Conservation (phyloP, 1,140 invertebrate species). For the Branchinecta lynchi region DNA sequence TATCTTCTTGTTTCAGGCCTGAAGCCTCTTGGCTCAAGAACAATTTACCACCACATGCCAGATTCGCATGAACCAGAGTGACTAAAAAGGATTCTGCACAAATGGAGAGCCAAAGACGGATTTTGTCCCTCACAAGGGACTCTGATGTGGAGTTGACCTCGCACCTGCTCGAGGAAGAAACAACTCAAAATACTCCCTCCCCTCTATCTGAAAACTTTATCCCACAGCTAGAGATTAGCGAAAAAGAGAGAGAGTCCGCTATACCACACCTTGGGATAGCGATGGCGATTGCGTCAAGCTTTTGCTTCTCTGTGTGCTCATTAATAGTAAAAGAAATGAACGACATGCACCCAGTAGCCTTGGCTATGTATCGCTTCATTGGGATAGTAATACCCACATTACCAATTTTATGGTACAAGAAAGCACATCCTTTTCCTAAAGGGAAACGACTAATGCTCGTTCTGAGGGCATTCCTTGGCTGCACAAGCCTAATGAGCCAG, state of each 20-base stretch:
- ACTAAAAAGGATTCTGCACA: no score
- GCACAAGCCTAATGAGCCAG: constrained; percentile 65
- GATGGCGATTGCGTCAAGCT: constrained; percentile 59
- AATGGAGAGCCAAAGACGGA: no score
- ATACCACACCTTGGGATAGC: constrained; percentile 54
- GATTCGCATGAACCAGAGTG: no score
- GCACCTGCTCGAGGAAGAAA: not conserved
- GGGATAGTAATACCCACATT: constrained; percentile 66
- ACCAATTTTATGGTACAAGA: constrained; percentile 59
- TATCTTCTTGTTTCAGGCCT: no score
- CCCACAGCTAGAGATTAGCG: no score
- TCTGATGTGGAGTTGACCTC: not conserved
- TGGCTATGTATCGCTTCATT: constrained; percentile 62
- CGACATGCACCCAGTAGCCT: constrained; percentile 66
- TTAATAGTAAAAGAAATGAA: constrained; percentile 67
- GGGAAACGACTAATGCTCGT: constrained; percentile 43
- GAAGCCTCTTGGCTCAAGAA: no score
- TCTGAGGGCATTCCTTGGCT: constrained; percentile 64
- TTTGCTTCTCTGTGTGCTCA: constrained; percentile 74
- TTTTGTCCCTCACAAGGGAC: no score
- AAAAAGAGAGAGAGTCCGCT: not conserved
- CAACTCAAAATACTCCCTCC: not conserved
- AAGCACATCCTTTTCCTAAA: constrained; percentile 56
- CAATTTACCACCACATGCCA: no score
- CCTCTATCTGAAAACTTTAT: not conserved